phyloP scores from a whole-genome alignment of 2,888 invertebrate genomes.

The Morpho achilles region DNA sequence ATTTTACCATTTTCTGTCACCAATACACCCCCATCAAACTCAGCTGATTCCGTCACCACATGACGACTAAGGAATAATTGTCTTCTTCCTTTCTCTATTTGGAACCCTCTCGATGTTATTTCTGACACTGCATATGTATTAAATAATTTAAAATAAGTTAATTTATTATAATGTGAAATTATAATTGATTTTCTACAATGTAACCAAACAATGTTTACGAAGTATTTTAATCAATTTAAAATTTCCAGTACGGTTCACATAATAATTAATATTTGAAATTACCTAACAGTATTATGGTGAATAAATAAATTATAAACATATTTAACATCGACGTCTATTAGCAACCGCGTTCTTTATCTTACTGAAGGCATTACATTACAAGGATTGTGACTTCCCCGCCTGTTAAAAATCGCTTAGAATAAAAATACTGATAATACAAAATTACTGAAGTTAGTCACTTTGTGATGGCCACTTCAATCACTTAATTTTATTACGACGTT shows the following conservation, averaged over 20 bases:
- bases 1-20: slow-evolving; percentile 80
- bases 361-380: slow-evolving; percentile 10
- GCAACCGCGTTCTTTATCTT: slow-evolving; percentile 14
- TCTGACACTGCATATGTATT: slow-evolving; percentile 16
- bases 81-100: slow-evolving; percentile 31
- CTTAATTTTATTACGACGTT: too few species aligned
- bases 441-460: too few species aligned
- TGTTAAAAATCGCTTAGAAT: slow-evolving; percentile 6
- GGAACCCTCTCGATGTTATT: slow-evolving; percentile 33
- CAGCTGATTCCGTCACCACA: slow-evolving; percentile 72
- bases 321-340: slow-evolving; percentile 12
- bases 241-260: neutral
- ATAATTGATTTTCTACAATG: neutral
- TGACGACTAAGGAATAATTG: slow-evolving; percentile 57
- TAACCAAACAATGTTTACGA: too few species aligned
- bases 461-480: too few species aligned
- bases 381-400: slow-evolving; percentile 1
- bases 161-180: neutral
- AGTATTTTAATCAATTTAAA: too few species aligned
- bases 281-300: slow-evolving; percentile 17
- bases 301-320: slow-evolving; percentile 13
- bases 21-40: slow-evolving; percentile 80
- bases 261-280: neutral
- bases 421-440: neutral
- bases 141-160: slow-evolving; percentile 9